Evolutionary conservation across 1,140 invertebrate genomes (phyloP).

Genomic region (Lysiphlebus fabarum): DNA sequence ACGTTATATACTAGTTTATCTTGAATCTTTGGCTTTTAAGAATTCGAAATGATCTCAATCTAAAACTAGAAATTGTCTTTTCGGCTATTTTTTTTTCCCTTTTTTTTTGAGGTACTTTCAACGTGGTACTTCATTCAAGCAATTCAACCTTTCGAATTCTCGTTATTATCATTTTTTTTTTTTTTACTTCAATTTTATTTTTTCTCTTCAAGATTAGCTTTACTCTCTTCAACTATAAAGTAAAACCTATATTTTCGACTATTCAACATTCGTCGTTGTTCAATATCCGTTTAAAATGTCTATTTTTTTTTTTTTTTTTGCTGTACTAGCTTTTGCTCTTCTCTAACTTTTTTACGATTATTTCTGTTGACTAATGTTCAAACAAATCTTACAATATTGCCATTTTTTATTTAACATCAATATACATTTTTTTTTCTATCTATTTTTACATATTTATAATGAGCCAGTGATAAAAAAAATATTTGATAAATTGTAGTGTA

Average conservation of each 20-base stretch:
- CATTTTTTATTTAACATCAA: no score
- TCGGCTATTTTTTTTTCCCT: constrained; percentile 7
- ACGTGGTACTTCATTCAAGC: constrained; percentile 18
- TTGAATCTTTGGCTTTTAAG: neutral
- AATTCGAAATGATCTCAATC: constrained; percentile 18
- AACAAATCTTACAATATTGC: no score
- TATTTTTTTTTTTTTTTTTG: constrained; percentile 2
- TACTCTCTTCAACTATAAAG: neutral
- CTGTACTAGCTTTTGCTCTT: no score
- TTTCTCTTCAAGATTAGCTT: neutral
- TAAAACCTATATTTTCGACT: neutral
- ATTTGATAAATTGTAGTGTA: no score
- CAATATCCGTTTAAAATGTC: constrained; percentile 10
- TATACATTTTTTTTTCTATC: no score
- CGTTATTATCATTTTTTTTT: constrained; percentile 20
- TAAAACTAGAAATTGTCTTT: constrained; percentile 14
- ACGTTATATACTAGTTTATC: no score
- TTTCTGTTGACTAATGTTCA: no score
- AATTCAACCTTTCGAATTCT: constrained; percentile 29
- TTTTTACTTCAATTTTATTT: neutral
- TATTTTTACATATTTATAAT: no score
- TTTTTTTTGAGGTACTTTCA: constrained; percentile 1
- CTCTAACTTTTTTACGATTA: no score
- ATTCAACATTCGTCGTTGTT: constrained; percentile 6
- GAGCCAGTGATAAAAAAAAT: no score